These are phyloP conservation scores for Philereme vetulata DNA, from an alignment of 2,888 invertebrate genomes.

Conservation along the genomic window DNA sequence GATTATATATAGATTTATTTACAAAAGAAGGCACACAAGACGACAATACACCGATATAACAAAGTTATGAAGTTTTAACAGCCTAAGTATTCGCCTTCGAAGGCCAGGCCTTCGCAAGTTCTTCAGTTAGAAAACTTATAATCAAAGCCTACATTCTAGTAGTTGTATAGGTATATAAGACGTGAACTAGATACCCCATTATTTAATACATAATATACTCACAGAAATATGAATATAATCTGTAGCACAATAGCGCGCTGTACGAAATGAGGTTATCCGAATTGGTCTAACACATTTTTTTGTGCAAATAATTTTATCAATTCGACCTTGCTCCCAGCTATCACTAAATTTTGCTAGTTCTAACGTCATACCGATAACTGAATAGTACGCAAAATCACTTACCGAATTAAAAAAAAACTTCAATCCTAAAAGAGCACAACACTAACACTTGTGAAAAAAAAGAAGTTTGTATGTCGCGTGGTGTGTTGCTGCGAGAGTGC, in stretches of 20 bases:
- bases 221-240: constrained; percentile 31
- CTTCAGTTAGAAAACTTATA: constrained; percentile 22
- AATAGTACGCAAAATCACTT: constrained; percentile 49
- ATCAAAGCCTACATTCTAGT: constrained; percentile 16
- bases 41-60: background rate
- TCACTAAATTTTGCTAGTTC: constrained; percentile 76
- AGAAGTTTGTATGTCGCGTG: constrained; percentile 38
- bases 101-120: constrained; percentile 2
- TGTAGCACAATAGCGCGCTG: constrained; percentile 64
- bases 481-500: constrained; percentile 20
- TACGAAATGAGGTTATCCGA: constrained; percentile 80
- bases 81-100: background rate
- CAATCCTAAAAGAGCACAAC: constrained; percentile 54
- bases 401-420: constrained; percentile 41
- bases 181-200: constrained; percentile 21
- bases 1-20: background rate
- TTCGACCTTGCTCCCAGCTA: constrained; percentile 81
- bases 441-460: constrained; percentile 49
- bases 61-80: constrained; percentile 11
- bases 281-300: constrained; percentile 78
- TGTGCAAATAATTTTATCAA: constrained; percentile 82
- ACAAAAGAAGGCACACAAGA: background rate
- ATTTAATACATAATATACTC: constrained; percentile 22
- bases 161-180: constrained; percentile 7
- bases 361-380: constrained; percentile 69